Percentiles rank a stretch among this genome's conserved stretches.
Conservation (phyloP, 2,113 vertebrate species). For the Pholis gunnellus region DNA sequence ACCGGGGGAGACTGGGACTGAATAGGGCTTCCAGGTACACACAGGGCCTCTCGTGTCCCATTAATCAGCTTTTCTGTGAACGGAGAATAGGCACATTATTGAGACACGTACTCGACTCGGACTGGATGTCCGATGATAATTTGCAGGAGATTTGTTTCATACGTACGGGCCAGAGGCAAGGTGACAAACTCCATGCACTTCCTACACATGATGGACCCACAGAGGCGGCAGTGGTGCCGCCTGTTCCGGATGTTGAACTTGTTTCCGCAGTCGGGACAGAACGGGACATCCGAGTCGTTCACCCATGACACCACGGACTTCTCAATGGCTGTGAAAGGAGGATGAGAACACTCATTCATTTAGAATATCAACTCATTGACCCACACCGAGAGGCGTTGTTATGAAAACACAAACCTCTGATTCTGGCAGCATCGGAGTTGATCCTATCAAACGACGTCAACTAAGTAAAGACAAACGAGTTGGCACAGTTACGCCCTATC, state of each 20-base stretch:
- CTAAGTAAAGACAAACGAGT: slow-evolving; percentile 76
- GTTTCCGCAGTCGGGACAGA: slow-evolving; percentile 96
- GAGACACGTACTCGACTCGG: neutral
- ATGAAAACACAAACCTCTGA: slow-evolving; percentile 88
- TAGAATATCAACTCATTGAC: neutral
- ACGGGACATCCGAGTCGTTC: slow-evolving; percentile 95
- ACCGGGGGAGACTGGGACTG: slow-evolving; percentile 78
- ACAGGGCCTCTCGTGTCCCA: slow-evolving; percentile 90
- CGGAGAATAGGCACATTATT: neutral
- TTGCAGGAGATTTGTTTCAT: neutral
- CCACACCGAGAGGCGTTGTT: neutral
- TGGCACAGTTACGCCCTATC: neutral
- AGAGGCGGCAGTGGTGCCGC: slow-evolving; percentile 97
- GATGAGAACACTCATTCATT: neutral
- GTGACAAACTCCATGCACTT: slow-evolving; percentile 93
- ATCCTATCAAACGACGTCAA: slow-evolving; percentile 95
- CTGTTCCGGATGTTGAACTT: slow-evolving; percentile 95
- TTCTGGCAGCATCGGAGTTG: slow-evolving; percentile 91
- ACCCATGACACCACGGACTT: slow-evolving; percentile 98
- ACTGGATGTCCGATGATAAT: neutral
- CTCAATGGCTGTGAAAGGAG: slow-evolving; percentile 87
- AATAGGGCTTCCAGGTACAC: slow-evolving; percentile 85
- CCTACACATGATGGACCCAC: slow-evolving; percentile 98
- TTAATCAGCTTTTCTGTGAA: slow-evolving; percentile 91
- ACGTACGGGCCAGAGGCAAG: slow-evolving; percentile 91